Evolutionary conservation across 2,888 invertebrate genomes (phyloP).

Genomic region (Drosophila vallismaia): DNA sequence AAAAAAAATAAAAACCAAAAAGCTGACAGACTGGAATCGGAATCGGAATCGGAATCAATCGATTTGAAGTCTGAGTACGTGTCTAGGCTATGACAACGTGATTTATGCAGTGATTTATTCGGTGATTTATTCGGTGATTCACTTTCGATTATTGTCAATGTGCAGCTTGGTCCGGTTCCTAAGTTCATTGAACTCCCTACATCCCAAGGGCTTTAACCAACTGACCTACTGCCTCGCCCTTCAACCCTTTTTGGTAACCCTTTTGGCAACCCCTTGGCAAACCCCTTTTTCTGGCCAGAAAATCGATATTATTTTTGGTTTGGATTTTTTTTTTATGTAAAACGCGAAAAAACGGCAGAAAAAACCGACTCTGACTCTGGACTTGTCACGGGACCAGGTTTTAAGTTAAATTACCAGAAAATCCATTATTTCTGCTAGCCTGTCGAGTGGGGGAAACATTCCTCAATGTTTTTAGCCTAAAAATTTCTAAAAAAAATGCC

Average conservation of each 20-base stretch:
- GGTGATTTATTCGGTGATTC: conserved; percentile 64
- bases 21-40: conserved; percentile 30
- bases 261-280: conserved; percentile 8
- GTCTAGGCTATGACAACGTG: conserved; percentile 47
- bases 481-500: too few species aligned
- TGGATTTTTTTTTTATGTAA: conserved; percentile 18
- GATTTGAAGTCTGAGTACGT: conserved; percentile 65
- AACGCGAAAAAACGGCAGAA: conserved; percentile 25
- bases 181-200: conserved; percentile 41
- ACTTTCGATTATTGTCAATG: conserved; percentile 33
- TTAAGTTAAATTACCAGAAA: too few species aligned
- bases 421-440: too few species aligned
- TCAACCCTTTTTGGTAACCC: conserved; percentile 16
- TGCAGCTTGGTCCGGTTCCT: conserved; percentile 21
- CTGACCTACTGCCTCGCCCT: conserved; percentile 15
- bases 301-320: conserved; percentile 30
- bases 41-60: conserved; percentile 53
- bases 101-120: conserved; percentile 60
- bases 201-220: conserved; percentile 25
- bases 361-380: background rate
- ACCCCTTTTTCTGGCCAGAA: conserved; percentile 6
- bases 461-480: too few species aligned
- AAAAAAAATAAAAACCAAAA: conserved; percentile 14
- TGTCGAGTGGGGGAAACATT: too few species aligned
- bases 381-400: background rate